Percentiles rank a stretch among this genome's conserved stretches.
Evolutionary conservation across 2,797 vertebrate species (phyloP).

Genomic region (Gephyroberyx darwinii): DNA sequence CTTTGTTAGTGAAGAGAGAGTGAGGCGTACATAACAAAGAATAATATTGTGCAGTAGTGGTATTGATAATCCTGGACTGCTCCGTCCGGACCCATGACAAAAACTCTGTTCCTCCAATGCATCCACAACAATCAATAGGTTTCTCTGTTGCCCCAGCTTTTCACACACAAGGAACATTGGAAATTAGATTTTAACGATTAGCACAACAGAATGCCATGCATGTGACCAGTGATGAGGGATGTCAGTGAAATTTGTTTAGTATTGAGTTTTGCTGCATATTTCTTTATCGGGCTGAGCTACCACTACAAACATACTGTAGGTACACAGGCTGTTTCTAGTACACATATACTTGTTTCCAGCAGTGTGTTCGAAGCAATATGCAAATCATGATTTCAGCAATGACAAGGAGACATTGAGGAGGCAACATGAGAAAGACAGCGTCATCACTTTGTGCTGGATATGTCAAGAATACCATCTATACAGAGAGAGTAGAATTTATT

Average conservation of each 20-base stretch:
- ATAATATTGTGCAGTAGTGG: conserved; percentile 4
- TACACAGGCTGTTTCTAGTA: neutral
- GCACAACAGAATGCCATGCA: conserved; percentile 12
- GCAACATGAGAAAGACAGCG: conserved; percentile 1
- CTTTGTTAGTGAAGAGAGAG: conserved; percentile 4
- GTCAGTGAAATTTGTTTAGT: conserved; percentile 37
- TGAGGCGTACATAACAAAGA: neutral
- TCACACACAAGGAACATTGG: conserved; percentile 6
- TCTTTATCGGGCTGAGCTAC: conserved; percentile 21
- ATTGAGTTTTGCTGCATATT: conserved; percentile 24
- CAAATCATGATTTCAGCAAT: neutral
- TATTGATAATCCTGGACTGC: conserved; percentile 10
- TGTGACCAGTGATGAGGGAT: conserved; percentile 29
- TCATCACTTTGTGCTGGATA: conserved; percentile 6
- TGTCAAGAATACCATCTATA: conserved; percentile 16
- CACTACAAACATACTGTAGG: conserved; percentile 14
- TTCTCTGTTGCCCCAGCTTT: conserved; percentile 33
- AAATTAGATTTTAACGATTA: conserved; percentile 48
- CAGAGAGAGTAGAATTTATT: conserved; percentile 39
- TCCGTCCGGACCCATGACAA: conserved; percentile 4
- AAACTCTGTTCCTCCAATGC: conserved; percentile 10
- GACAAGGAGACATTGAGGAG: conserved; percentile 3
- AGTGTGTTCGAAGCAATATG: neutral
- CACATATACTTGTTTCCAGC: neutral
- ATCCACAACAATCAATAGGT: conserved; percentile 29